A percentile compares a stretch with the other conserved stretches of the same genome.
Evolutionary conservation across 2,888 invertebrate species (phyloP).

Genomic region (Parnassius smintheus): DNA sequence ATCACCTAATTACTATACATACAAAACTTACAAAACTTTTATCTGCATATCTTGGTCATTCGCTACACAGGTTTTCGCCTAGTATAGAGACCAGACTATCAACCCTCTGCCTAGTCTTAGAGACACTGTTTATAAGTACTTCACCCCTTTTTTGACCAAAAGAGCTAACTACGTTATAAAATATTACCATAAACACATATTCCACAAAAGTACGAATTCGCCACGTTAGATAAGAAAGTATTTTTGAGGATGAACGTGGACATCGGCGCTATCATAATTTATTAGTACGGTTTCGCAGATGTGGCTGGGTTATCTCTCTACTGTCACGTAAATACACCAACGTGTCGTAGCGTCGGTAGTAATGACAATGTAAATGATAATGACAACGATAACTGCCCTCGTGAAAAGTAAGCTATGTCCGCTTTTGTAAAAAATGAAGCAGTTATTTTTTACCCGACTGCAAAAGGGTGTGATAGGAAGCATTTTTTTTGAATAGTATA

Average conservation of each 20-base stretch:
- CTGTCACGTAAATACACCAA: conserved; percentile 4
- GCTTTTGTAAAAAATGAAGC: background rate
- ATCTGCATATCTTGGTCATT: too few relatives aligned
- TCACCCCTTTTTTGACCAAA: too few relatives aligned
- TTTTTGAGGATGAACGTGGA: conserved; percentile 41
- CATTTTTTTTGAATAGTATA: too few relatives aligned
- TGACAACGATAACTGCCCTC: background rate
- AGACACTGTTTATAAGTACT: too few relatives aligned
- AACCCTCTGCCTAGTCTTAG: too few relatives aligned
- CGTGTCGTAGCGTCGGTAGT: conserved; percentile 1
- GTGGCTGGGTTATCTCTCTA: conserved; percentile 23
- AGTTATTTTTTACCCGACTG: too few relatives aligned
- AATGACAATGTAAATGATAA: background rate
- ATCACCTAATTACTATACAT: too few relatives aligned
- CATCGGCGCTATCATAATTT: conserved; percentile 54
- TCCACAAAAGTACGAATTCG: conserved; percentile 39
- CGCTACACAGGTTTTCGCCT: too few relatives aligned
- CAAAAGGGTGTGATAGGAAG: too few relatives aligned
- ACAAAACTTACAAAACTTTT: too few relatives aligned
- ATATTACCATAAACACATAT: conserved; percentile 3
- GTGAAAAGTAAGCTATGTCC: background rate
- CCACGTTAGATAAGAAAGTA: conserved; percentile 47
- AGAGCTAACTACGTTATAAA: background rate
- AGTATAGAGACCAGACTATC: too few relatives aligned
- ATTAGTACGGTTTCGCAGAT: conserved; percentile 48